A percentile compares a stretch with the other conserved stretches of the same genome.
phyloP scores from a whole-genome alignment of 2,797 vertebrate species.

The Potorous gilbertii region DNA sequence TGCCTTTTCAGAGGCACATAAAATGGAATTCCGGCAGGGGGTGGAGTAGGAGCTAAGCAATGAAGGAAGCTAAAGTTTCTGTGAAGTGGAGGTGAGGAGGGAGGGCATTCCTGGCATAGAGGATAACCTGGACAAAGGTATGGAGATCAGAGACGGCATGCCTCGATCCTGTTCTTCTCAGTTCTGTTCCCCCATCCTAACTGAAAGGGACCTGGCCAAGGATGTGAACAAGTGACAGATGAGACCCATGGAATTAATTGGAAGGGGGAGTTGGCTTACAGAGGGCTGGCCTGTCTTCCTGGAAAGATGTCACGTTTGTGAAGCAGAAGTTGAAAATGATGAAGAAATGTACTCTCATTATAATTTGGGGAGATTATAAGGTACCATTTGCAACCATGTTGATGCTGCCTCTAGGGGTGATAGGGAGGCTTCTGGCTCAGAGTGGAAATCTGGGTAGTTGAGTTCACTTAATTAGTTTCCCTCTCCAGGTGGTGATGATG shows the following conservation, averaged over 20 bases:
- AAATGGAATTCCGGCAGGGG: not conserved
- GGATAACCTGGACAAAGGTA: not conserved
- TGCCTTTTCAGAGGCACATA: not conserved
- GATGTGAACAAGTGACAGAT: slow-evolving; percentile 10
- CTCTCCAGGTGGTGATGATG: slow-evolving; percentile 48
- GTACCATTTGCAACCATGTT: slow-evolving; percentile 19
- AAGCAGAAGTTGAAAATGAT: not conserved
- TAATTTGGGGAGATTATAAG: slow-evolving; percentile 37
- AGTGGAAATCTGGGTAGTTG: not conserved
- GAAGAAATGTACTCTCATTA: not conserved
- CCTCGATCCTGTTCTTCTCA: not conserved
- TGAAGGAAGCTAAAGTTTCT: not conserved
- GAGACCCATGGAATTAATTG: not conserved
- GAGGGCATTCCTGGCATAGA: not conserved
- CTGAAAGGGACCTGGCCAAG: not conserved
- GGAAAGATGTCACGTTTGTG: slow-evolving; percentile 44
- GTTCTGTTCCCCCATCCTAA: not conserved
- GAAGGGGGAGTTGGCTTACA: not conserved
- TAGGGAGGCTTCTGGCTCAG: not conserved
- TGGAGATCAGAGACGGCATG: not conserved
- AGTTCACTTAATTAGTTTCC: slow-evolving; percentile 39
- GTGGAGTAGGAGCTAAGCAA: not conserved
- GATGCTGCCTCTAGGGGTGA: not conserved
- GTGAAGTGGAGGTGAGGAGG: not conserved
- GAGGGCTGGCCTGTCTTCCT: not conserved